Percentiles rank a stretch among this genome's conserved stretches.
Conservation (phyloP, 2,797 vertebrate genomes). For the Sebastes oblongus region DNA sequence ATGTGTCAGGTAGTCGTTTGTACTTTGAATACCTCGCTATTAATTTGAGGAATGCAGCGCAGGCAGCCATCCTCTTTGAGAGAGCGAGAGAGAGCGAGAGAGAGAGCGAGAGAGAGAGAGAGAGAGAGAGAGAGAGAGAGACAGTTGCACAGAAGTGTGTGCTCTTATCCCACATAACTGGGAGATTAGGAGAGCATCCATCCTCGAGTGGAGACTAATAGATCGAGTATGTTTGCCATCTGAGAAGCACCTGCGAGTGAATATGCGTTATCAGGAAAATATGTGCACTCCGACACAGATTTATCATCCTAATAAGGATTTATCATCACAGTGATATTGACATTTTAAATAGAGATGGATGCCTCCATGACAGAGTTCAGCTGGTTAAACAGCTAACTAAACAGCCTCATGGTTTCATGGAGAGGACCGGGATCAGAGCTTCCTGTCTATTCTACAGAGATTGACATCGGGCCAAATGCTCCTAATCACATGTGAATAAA, state of each 20-base stretch:
- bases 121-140: conserved; percentile 12
- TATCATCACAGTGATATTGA: not conserved
- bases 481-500: conserved; percentile 40
- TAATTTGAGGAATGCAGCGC: conserved; percentile 68
- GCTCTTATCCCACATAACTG: conserved; percentile 31
- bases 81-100: not conserved
- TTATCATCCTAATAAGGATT: not conserved
- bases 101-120: not conserved
- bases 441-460: conserved; percentile 21
- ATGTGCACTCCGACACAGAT: not conserved
- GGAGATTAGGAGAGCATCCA: conserved; percentile 27
- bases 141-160: conserved; percentile 7
- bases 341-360: conserved; percentile 2
- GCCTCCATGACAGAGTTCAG: not conserved
- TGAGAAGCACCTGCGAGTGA: conserved; percentile 22
- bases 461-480: conserved; percentile 34
- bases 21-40: conserved; percentile 51
- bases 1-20: conserved; percentile 55
- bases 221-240: conserved; percentile 34
- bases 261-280: not conserved
- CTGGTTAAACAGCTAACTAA: not conserved
- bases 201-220: conserved; percentile 20
- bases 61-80: conserved; percentile 5
- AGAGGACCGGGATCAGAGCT: conserved; percentile 30
- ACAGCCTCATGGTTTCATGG: conserved; percentile 1